Base-by-base conservation (phyloP, 2,113 vertebrate genomes). In the Zosterops japonicus region DNA sequence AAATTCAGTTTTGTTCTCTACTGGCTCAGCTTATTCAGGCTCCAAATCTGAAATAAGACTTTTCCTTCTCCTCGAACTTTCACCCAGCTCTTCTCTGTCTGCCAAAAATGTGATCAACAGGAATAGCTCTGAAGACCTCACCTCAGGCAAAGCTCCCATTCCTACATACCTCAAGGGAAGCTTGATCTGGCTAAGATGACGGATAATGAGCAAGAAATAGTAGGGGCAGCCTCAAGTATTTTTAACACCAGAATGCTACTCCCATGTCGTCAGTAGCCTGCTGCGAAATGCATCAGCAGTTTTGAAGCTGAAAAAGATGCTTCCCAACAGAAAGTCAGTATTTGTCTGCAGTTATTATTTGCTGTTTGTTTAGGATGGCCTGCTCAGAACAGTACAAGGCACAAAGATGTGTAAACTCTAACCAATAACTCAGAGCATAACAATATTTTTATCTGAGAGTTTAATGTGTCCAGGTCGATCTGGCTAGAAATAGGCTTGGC, bases 191-290 rank as follows among this genome's bases (percentile, higher is more conserved):
- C 96, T 94, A 90, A 92, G 83, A 93, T 20, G 60, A 49, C 33
- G 16, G 13, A 95, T 88, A 97, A 87, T 83, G 77, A 98, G 90
- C 86, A 95, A 94, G 89, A 86, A 95, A 97, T 95, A 96, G 65
- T 68, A 85, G n/a, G 74, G 86, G 47, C 76, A 96, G 91, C 39
- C 83, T 96, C 92, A 92, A 88, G 74, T 84, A 94, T 94, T 96
- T 96, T 97, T 96, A 96, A 95, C 77, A 97, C 42, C 47, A 91
- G 94, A 97, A 87, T 79, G 44, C 28, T 86, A 96, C 91, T 97
- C 95, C 97, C 59, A 35, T 93, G 93, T 82, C 67, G 12, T 95
- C 90, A 97, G 67, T 35, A 87, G 83, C 42, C 65, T 71, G 72
- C 69, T 94, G 78, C 87, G 78, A 95, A 97, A 93, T 77, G n/a